phyloP scores from a whole-genome alignment of 2,113 vertebrate genomes.

The Callorhinus ursinus region DNA sequence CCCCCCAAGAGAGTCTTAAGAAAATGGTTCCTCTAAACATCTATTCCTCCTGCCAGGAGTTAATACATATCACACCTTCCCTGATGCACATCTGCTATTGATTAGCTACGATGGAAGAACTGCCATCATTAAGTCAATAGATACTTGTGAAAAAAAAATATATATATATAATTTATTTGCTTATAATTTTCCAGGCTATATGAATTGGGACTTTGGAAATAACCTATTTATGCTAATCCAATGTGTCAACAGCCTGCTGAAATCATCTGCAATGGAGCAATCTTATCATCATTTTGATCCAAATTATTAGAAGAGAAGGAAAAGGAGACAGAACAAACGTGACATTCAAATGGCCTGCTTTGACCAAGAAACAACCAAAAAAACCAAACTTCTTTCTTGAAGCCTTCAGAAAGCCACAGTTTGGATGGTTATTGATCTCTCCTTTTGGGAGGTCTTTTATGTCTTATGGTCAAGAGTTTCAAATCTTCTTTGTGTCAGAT shows the following conservation, averaged over 20 bases:
- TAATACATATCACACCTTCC: neutral
- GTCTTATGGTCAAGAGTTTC: slow-evolving; percentile 51
- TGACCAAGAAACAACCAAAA: neutral
- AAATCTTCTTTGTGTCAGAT: slow-evolving; percentile 28
- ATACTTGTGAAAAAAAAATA: neutral
- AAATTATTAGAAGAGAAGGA: slow-evolving; percentile 57
- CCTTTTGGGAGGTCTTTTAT: slow-evolving; percentile 35
- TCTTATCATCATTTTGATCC: slow-evolving; percentile 66
- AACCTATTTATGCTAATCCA: slow-evolving; percentile 65
- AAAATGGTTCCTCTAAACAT: slow-evolving; percentile 50
- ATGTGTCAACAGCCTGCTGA: slow-evolving; percentile 37
- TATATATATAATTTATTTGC: slow-evolving; percentile 11
- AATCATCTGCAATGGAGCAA: slow-evolving; percentile 51
- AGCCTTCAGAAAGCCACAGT: slow-evolving; percentile 40
- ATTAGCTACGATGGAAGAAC: slow-evolving; percentile 26
- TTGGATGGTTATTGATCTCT: slow-evolving; percentile 38
- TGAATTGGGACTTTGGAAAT: slow-evolving; percentile 43
- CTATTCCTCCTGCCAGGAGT: slow-evolving; percentile 5
- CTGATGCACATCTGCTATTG: slow-evolving; percentile 36
- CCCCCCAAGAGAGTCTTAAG: slow-evolving; percentile 13
- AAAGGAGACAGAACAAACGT: slow-evolving; percentile 48
- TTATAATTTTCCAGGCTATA: slow-evolving; percentile 56
- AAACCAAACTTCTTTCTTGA: neutral
- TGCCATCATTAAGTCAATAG: slow-evolving; percentile 45
- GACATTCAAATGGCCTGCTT: slow-evolving; percentile 51